These are phyloP conservation scores for Megalonaias nervosa DNA, from an alignment of 1,140 invertebrate species.

Conservation along the genomic window DNA sequence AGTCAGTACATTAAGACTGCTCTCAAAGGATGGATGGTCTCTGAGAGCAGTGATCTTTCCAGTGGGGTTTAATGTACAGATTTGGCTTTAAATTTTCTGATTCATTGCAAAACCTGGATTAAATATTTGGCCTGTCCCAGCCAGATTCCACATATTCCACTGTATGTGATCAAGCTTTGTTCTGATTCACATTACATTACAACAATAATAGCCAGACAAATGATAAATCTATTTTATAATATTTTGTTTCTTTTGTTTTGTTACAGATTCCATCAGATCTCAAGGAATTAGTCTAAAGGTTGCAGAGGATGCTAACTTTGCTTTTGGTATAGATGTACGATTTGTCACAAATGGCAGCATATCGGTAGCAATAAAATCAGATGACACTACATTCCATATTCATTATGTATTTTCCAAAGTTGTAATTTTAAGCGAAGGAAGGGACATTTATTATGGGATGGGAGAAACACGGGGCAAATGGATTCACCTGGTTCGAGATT, in stretches of 20 bases:
- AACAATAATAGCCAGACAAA: background rate
- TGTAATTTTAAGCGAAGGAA: conserved; percentile 81
- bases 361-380: conserved; percentile 83
- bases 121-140: no score
- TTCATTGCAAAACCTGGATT: no score
- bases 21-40: no score
- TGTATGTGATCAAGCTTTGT: no score
- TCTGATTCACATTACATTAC: background rate
- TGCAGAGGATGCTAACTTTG: conserved; percentile 75
- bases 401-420: conserved; percentile 87
- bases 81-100: no score
- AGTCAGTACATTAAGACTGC: no score
- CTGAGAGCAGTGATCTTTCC: no score
- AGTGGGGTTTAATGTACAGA: no score
- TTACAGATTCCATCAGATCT: conserved; percentile 75
- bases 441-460: conserved; percentile 87
- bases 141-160: no score
- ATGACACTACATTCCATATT: conserved; percentile 81
- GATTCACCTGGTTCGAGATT: conserved; percentile 88
- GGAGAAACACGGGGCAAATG: conserved; percentile 80
- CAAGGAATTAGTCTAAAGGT: conserved; percentile 81
- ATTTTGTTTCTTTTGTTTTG: conserved; percentile 16
- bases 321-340: conserved; percentile 82
- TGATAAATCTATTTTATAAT: background rate
- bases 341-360: conserved; percentile 85